Evolutionary conservation across 1,140 invertebrate genomes (phyloP).

Genomic region (Drosophila tristis): DNA sequence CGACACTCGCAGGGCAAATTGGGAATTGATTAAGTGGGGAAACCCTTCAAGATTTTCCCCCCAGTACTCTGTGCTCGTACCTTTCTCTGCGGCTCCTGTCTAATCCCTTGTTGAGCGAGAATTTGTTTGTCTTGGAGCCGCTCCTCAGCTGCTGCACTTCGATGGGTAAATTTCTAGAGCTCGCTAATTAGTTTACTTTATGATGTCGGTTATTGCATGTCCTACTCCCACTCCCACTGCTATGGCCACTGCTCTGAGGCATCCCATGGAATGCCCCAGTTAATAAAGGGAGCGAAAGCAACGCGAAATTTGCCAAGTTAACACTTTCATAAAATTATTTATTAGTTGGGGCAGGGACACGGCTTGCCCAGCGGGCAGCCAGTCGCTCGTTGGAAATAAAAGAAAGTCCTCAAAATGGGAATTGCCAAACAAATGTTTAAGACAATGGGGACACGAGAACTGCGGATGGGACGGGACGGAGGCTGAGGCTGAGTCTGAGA

Average conservation of each 20-base stretch:
- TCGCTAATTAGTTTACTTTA: conserved; percentile 75
- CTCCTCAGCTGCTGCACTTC: conserved; percentile 11
- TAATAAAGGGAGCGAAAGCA: conserved; percentile 53
- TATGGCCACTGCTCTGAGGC: background rate
- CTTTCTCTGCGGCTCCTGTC: no score
- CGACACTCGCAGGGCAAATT: no score
- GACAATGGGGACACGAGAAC: conserved; percentile 47
- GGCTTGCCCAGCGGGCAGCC: conserved; percentile 44
- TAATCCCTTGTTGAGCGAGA: conserved; percentile 15
- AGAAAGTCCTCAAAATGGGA: conserved; percentile 46
- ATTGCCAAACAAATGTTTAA: conserved; percentile 76
- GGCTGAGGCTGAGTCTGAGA: conserved; percentile 11
- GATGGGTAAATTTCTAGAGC: conserved; percentile 47
- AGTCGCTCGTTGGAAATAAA: conserved; percentile 53
- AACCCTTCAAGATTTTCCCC: background rate
- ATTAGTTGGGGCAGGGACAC: conserved; percentile 43
- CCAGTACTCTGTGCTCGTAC: no score
- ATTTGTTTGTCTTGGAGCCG: conserved; percentile 39
- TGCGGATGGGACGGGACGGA: conserved; percentile 19
- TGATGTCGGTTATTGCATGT: conserved; percentile 28
- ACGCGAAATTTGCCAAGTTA: conserved; percentile 69
- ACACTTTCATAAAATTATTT: conserved; percentile 83
- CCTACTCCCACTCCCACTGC: conserved; percentile 3
- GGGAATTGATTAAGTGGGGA: background rate
- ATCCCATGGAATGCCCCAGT: conserved; percentile 34